Evolutionary conservation across 2,113 vertebrate genomes (phyloP).

Genomic region (Aspiorhynchus laticeps): DNA sequence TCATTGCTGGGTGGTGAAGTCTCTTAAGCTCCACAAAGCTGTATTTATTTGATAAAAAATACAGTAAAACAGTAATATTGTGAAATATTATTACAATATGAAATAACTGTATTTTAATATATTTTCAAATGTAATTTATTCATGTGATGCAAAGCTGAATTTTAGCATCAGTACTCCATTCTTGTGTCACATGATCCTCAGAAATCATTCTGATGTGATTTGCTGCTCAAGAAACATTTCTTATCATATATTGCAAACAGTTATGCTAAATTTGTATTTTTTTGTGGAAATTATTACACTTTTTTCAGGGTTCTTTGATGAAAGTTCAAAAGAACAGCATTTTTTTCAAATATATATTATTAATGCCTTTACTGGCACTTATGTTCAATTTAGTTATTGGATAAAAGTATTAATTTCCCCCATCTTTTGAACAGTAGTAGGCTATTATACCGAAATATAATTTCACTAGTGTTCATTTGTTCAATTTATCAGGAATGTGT

Average conservation of each 20-base stretch:
- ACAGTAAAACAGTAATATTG: background rate
- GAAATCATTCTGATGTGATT: background rate
- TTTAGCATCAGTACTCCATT: too few species aligned
- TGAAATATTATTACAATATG: background rate
- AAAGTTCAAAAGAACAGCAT: background rate
- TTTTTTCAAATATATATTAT: background rate
- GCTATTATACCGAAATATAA: background rate
- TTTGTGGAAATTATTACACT: background rate
- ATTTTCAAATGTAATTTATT: background rate
- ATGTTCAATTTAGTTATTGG: background rate
- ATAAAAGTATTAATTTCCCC: background rate
- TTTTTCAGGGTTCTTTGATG: background rate
- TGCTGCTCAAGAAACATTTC: too few species aligned
- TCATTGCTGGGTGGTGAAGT: background rate
- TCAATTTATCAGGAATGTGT: slow-evolving; percentile 83
- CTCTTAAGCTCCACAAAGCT: too few species aligned
- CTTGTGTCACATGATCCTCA: background rate
- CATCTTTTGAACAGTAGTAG: background rate
- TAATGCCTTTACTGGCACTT: background rate
- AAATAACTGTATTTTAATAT: background rate
- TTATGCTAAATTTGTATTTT: background rate
- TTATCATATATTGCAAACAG: background rate
- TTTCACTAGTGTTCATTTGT: background rate
- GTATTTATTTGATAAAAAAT: too few species aligned
- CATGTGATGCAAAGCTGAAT: background rate